These are phyloP conservation scores for Nebria ingens DNA, from an alignment of 1,140 invertebrate genomes.

Conservation along the genomic window DNA sequence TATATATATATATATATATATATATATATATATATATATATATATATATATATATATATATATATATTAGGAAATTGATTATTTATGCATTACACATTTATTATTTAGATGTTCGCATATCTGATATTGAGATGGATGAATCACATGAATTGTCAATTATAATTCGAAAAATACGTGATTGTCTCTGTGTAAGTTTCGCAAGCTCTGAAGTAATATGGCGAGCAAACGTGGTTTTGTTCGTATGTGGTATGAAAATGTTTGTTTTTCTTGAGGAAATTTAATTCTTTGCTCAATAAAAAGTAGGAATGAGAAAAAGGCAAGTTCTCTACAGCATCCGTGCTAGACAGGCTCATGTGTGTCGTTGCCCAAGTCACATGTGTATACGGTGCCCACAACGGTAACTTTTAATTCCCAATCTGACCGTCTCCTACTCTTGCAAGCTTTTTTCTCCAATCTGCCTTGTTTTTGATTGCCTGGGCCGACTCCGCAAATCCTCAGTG, in stretches of 20 bases:
- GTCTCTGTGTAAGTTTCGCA: too few species aligned
- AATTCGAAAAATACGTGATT: too few species aligned
- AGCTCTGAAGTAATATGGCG: too few species aligned
- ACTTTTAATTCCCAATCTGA: conserved; percentile 27
- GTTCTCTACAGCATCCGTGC: neutral
- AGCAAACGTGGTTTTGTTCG: too few species aligned
- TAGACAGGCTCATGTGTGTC: neutral
- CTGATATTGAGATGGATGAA: too few species aligned
- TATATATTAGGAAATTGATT: too few species aligned
- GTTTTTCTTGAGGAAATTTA: conserved; percentile 1
- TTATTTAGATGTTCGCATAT: too few species aligned
- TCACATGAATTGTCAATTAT: too few species aligned
- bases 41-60: too few species aligned
- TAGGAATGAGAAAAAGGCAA: conserved; percentile 5
- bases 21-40: too few species aligned
- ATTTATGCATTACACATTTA: too few species aligned
- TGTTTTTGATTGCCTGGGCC: conserved; percentile 30
- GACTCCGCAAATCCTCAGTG: conserved; percentile 22
- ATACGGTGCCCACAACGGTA: conserved; percentile 15
- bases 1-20: too few species aligned
- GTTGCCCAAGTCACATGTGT: neutral
- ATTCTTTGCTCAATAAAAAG: conserved; percentile 5
- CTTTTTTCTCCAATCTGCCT: conserved; percentile 25
- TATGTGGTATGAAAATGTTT: neutral
- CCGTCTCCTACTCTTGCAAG: conserved; percentile 22